A percentile compares a stretch with the other conserved stretches of the same genome.
These are phyloP conservation scores for Piliocolobus tephrosceles DNA, from an alignment of 2,113 vertebrate species.

Conservation along the genomic window DNA sequence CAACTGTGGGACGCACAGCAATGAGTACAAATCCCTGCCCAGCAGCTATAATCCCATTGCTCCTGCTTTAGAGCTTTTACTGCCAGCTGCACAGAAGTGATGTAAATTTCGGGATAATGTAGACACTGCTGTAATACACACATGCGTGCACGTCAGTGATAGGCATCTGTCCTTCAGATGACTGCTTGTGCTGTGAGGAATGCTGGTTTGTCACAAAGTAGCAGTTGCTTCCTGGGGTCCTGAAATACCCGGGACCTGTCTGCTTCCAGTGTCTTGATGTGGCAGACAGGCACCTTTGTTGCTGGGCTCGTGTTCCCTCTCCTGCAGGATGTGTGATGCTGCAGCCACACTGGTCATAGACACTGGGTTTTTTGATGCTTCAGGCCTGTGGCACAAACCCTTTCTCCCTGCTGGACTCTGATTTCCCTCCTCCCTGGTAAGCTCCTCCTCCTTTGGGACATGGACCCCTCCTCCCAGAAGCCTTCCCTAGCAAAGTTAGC, in stretches of 20 bases:
- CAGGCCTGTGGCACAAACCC: too few relatives aligned
- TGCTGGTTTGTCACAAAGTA: background rate
- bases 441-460: background rate
- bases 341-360: background rate
- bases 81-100: background rate
- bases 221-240: background rate
- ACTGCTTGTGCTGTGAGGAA: background rate
- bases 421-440: background rate
- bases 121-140: too few relatives aligned
- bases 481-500: background rate
- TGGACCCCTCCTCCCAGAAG: background rate
- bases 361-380: accelerated
- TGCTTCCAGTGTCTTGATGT: background rate
- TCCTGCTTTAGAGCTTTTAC: background rate
- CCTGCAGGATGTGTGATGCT: background rate
- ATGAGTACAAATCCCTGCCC: accelerated
- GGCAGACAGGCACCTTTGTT: background rate
- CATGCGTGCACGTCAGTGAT: background rate
- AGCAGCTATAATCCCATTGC: background rate
- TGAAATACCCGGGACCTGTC: too few relatives aligned
- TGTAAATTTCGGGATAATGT: too few relatives aligned
- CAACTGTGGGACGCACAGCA: accelerated
- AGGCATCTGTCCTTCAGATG: background rate
- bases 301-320: accelerated
- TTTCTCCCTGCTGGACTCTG: background rate